Evolutionary conservation across 2,113 vertebrate genomes (phyloP), one percentile per base, ranked within the genome.

Genomic region (Corynorhinus townsendii): DNA sequence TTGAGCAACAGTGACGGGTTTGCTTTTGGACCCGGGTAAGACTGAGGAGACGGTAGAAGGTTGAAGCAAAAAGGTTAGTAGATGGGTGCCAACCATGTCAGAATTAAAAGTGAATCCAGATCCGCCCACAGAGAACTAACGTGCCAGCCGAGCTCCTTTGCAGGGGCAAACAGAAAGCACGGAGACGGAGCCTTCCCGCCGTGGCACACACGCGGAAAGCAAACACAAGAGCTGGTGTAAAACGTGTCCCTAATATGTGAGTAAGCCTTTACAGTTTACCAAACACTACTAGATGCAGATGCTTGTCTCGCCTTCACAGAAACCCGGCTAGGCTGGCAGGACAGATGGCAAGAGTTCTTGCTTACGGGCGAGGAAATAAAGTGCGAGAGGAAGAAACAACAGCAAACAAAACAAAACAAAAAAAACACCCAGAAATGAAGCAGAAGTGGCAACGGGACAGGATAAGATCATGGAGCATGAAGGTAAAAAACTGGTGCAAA

Each of bases 261-360:
- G 33, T 84, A 83, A 64, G 45, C 82, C 24, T 89, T 91, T 80
- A 71, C 79, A 94, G 83, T 89, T 96, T 95, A 91, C 43, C 66
- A 89, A 93, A 64, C 69, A 94, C 49, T 90, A 3, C 38, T 87
- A 71, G 49, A 86, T 82, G 35, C 12, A 49, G 47, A 91, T 83
- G 69, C 72, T 93, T 95, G 82, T 79, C 95, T 92, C 95, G 49
- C 38, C 83, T 91, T 89, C 81, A 79, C 38, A 86, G 69, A 95
- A 93, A 91, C 24, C 33, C 62, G 45, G 62, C 79, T 81, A 33
- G 80, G 26, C 68, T 86, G 47, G 47, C 47, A 91, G 64, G 43
- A 82, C 69, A 96, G 86, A 91, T 93, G 89, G 49, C n/a, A 94
- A 64, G n/a, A 76, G 68, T 92, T 89, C 69, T 93, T 96, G 33